Percentiles rank a stretch among this genome's conserved stretches.
Conservation (phyloP, 37 sponge, comb jelly and placozoan species). For the Agelas oroides region DNA sequence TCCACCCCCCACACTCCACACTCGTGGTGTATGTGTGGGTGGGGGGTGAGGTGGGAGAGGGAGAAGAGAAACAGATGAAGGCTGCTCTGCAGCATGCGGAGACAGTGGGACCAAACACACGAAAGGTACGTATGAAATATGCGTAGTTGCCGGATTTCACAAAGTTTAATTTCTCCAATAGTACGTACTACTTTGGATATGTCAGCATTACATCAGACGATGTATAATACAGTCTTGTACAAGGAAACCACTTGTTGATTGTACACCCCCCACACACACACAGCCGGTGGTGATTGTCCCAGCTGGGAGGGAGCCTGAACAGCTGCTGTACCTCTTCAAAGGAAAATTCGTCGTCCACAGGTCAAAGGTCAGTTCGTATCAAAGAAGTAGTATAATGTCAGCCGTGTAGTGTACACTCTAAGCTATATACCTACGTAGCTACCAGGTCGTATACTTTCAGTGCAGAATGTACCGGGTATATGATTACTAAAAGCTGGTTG, state of each 20-base stretch:
- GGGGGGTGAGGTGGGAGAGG: conserved; percentile 6
- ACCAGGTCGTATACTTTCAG: no score
- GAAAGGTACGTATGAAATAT: neutral
- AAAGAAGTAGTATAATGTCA: neutral
- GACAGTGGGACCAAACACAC: neutral
- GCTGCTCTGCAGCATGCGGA: neutral
- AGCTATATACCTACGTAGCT: no score
- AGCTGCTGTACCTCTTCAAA: conserved; percentile 71
- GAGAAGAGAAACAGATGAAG: neutral
- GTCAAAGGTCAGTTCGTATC: neutral
- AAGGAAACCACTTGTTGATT: no score
- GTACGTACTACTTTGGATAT: no score
- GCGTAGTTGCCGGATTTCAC: no score
- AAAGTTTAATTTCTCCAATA: no score
- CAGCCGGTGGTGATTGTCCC: conserved; percentile 62
- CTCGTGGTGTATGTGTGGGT: conserved; percentile 47
- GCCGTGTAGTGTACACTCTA: neutral
- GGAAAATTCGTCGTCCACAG: conserved; percentile 69
- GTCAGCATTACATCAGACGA: no score
- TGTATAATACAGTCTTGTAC: no score
- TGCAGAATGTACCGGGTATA: no score
- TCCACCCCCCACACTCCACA: neutral
- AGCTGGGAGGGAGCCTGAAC: conserved; percentile 54
- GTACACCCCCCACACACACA: neutral
- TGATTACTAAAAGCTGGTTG: no score